Percentiles rank a stretch among this genome's conserved stretches.
Evolutionary conservation across 2,113 vertebrate species (phyloP).

Genomic region (Tupaia chinensis): DNA sequence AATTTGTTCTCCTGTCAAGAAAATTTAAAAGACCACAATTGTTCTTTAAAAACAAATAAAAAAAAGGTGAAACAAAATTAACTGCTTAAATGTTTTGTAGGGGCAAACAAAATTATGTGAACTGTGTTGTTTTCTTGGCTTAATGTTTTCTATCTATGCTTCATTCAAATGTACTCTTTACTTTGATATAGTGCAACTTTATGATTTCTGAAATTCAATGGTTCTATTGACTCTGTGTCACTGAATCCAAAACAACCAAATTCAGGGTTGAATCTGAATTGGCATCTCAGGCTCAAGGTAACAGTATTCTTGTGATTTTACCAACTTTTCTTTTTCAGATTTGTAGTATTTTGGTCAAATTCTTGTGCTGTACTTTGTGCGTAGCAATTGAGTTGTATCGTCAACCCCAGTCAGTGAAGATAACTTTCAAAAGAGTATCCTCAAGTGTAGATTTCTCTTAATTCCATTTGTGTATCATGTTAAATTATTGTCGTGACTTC

Average conservation of each 20-base stretch:
- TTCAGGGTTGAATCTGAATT: slow-evolving; percentile 89
- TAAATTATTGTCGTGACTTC: slow-evolving; percentile 94
- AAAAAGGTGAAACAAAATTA: slow-evolving; percentile 84
- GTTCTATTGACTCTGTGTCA: slow-evolving; percentile 86
- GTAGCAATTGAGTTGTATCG: slow-evolving; percentile 86
- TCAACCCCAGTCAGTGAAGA: slow-evolving; percentile 85
- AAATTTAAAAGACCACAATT: slow-evolving; percentile 90
- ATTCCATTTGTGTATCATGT: slow-evolving; percentile 93
- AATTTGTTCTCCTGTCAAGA: slow-evolving; percentile 93
- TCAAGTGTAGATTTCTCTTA: slow-evolving; percentile 88
- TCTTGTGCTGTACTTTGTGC: slow-evolving; percentile 88
- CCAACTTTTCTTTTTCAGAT: slow-evolving; percentile 86
- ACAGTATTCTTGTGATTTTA: slow-evolving; percentile 88
- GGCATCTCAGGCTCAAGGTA: slow-evolving; percentile 88
- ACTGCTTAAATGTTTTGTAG: slow-evolving; percentile 90
- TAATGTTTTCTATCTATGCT: slow-evolving; percentile 90
- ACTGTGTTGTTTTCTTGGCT: slow-evolving; percentile 88
- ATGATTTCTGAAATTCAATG: slow-evolving; percentile 87
- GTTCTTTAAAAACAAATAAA: slow-evolving; percentile 88
- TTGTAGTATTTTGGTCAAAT: slow-evolving; percentile 87
- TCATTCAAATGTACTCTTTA: slow-evolving; percentile 85
- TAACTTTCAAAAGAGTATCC: slow-evolving; percentile 83
- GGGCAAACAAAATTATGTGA: slow-evolving; percentile 86
- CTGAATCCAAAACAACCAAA: slow-evolving; percentile 84
- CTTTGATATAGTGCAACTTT: slow-evolving; percentile 86